Percentiles rank a stretch among this genome's conserved stretches.
Evolutionary conservation across 2,113 vertebrate genomes (phyloP).

Genomic region (Cyprinodon variegatus): DNA sequence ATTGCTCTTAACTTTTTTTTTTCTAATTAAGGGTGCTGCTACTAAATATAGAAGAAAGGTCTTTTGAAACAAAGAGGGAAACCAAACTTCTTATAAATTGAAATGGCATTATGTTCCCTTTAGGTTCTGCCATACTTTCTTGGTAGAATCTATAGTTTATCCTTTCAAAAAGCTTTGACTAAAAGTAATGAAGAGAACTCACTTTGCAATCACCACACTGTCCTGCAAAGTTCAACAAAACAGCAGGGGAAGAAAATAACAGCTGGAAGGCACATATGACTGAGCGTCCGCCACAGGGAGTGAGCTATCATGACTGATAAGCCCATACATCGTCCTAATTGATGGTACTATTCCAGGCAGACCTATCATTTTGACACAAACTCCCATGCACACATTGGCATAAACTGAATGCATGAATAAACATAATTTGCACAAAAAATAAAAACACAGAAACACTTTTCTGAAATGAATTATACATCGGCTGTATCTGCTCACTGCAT

Average conservation of each 20-base stretch:
- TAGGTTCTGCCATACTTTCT: background rate
- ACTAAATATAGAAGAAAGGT: background rate
- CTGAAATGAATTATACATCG: background rate
- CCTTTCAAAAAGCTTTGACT: background rate
- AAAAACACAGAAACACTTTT: background rate
- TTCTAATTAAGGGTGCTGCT: constrained; percentile 20
- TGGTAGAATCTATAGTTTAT: background rate
- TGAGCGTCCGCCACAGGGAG: constrained; percentile 35
- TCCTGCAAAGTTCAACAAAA: constrained; percentile 16
- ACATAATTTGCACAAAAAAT: background rate
- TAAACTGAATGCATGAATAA: constrained; percentile 23
- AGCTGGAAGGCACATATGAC: constrained; percentile 63
- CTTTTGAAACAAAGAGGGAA: constrained; percentile 6
- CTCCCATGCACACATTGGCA: background rate
- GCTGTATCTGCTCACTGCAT: background rate
- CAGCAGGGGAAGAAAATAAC: constrained; percentile 31
- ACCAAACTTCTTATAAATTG: constrained; percentile 15
- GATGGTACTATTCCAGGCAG: constrained; percentile 48
- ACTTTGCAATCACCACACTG: constrained; percentile 25
- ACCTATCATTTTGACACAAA: constrained; percentile 36
- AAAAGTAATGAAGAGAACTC: constrained; percentile 18
- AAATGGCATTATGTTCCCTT: background rate
- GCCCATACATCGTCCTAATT: constrained; percentile 64
- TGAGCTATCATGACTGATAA: constrained; percentile 72
- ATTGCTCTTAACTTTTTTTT: constrained; percentile 47